Evolutionary conservation across 2,888 invertebrate genomes (phyloP).

Genomic region (Tiliacea aurago): DNA sequence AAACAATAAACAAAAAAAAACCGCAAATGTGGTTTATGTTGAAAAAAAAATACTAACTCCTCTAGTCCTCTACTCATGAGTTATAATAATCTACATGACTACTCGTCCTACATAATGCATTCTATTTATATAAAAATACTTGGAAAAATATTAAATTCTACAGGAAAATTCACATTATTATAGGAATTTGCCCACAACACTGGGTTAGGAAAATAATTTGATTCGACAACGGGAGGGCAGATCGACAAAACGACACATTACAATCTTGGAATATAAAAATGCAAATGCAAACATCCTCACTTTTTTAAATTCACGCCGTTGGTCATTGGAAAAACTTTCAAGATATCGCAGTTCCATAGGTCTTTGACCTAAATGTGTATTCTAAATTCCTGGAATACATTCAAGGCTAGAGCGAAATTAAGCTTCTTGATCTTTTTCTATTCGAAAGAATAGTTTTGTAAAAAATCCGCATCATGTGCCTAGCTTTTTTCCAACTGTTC

Average conservation of each 20-base stretch:
- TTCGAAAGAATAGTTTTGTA: not conserved
- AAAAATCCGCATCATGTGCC: not conserved
- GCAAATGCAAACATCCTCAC: conserved; percentile 24
- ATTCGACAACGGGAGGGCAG: not conserved
- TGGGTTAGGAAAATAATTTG: not conserved
- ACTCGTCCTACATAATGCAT: not conserved
- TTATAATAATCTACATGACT: not conserved
- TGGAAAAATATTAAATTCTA: conserved; percentile 15
- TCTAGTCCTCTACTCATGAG: not conserved
- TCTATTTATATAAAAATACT: conserved; percentile 11
- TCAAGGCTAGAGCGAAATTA: conserved; percentile 9
- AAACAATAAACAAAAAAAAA: no score
- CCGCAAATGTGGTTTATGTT: not conserved
- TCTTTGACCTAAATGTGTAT: conserved; percentile 52
- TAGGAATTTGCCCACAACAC: conserved; percentile 4
- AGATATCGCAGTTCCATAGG: conserved; percentile 22
- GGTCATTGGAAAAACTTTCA: conserved; percentile 23
- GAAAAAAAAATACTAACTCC: not conserved
- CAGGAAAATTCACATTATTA: conserved; percentile 25
- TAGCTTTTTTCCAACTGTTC: no score
- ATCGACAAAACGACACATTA: not conserved
- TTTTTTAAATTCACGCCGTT: conserved; percentile 15
- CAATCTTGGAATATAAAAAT: conserved; percentile 19
- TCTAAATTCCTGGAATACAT: conserved; percentile 35
- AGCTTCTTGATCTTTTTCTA: conserved; percentile 1